Evolutionary conservation across 2,113 vertebrate species (phyloP).

Genomic region (Ceyx margarethae): DNA sequence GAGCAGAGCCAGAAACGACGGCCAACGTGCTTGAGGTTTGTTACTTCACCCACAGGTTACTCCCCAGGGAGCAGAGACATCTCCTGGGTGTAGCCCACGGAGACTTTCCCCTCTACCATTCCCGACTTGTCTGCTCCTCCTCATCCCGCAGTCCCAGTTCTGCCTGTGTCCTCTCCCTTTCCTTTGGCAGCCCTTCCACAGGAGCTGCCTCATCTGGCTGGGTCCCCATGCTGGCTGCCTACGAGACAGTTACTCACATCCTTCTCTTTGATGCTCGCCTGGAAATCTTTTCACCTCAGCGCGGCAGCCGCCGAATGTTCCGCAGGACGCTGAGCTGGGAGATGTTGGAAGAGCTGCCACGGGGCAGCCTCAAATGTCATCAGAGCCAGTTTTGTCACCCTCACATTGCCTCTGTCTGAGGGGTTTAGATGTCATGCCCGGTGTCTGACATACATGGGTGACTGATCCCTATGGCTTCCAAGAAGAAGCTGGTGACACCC

Average conservation of each 20-base stretch:
- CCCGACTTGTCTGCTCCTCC: background rate
- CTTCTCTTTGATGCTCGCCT: constrained; percentile 24
- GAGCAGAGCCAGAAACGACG: background rate
- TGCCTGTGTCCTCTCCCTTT: background rate
- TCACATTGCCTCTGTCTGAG: background rate
- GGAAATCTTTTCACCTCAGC: constrained; percentile 20
- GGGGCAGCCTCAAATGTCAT: background rate
- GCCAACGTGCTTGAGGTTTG: background rate
- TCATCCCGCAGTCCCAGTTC: background rate
- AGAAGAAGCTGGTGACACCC: background rate
- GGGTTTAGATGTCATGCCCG: background rate
- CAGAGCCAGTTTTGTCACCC: background rate
- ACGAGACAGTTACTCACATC: constrained; percentile 47
- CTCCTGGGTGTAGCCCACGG: background rate
- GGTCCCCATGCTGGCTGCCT: background rate
- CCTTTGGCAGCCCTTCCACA: constrained; percentile 22
- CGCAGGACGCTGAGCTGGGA: background rate
- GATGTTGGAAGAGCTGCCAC: background rate
- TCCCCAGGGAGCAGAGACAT: background rate
- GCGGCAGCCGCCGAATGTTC: background rate
- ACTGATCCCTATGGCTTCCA: background rate
- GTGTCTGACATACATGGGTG: background rate
- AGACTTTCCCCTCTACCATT: background rate
- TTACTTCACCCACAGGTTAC: constrained; percentile 10
- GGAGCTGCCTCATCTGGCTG: constrained; percentile 47